phyloP scores from a whole-genome alignment of 2,888 invertebrate species.

The Drosophila melanosoma region DNA sequence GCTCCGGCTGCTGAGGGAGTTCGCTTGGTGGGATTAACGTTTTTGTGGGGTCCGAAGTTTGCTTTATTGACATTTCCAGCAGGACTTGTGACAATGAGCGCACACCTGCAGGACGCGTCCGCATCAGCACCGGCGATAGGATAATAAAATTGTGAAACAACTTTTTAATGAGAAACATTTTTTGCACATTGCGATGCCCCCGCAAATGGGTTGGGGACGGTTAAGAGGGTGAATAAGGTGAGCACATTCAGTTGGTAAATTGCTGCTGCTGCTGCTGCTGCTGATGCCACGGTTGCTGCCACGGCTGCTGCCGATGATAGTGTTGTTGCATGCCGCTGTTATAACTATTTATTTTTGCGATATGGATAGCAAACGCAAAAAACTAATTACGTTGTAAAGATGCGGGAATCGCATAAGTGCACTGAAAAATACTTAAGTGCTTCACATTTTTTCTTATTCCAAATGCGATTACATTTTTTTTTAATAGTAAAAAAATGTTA shows the following conservation, averaged over 20 bases:
- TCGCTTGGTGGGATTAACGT: constrained; percentile 19
- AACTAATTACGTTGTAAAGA: constrained; percentile 29
- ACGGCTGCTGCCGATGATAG: constrained; percentile 13
- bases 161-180: constrained; percentile 79
- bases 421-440: constrained; percentile 19
- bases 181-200: constrained; percentile 64
- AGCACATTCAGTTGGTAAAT: constrained; percentile 30
- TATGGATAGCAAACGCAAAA: constrained; percentile 13
- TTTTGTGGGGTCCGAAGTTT: constrained; percentile 60
- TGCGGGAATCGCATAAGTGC: constrained; percentile 40
- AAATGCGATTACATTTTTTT: not conserved
- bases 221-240: not conserved
- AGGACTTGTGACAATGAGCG: constrained; percentile 60
- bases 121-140: constrained; percentile 42
- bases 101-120: constrained; percentile 54
- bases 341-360: constrained; percentile 10
- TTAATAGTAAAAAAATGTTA: not conserved
- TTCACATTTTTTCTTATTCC: not conserved
- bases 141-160: constrained; percentile 79
- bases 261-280: constrained; percentile 32
- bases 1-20: constrained; percentile 7
- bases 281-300: constrained; percentile 8
- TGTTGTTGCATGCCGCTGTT: constrained; percentile 24
- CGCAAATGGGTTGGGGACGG: not conserved
- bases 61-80: constrained; percentile 79